Base-by-base conservation (phyloP, 1,140 invertebrate species). In the Pentalonia nigronervosa region DNA sequence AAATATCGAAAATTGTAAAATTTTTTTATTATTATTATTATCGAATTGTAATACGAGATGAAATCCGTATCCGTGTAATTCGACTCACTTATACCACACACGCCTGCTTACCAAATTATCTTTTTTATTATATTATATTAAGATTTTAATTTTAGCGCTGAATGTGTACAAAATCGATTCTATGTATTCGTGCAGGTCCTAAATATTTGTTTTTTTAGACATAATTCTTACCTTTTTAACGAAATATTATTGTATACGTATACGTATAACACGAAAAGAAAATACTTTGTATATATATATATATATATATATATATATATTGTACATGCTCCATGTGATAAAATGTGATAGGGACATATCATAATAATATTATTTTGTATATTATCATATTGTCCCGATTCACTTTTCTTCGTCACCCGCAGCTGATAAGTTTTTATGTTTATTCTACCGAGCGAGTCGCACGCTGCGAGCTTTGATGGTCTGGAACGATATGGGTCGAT, bases 51-150 rank as follows among this genome's bases (percentile, higher is more conserved):
- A 88, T 87, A 87, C 86, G 25, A 87, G 47, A 88, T 50, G n/a
- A 50, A 89, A 53, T 89, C 88, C 88, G 45, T 89, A 34, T 89
- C 48, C 47, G 87, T 50, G 87, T 89, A 17, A 48, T 45, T 30
- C 30, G 30, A 87, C 86, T 53, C 87, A 50, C 87, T 53, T 56
- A 89, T 41, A 89, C 34, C n/a, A 89, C n/a, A 56, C 88, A 89
- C 88, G 88, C 88, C 88, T 89, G 88, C 88, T 89, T 89, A 89
- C 88, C 50, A 89, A 56, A 56, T 89, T 89, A 89, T 56, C 34
- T 89, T 89, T 48, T 89, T 89, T 89, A 89, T 53, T 89, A 34
- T 53, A 89, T 23, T 23, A 50, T 53, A 30, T 25, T 87, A 89
- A 34, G 48, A 41, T 53, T 53, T 36, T 56, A 56, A 89, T 89